Base-by-base conservation (phyloP, 2,888 invertebrate species). In the Hirtodrosophila trivittata region DNA sequence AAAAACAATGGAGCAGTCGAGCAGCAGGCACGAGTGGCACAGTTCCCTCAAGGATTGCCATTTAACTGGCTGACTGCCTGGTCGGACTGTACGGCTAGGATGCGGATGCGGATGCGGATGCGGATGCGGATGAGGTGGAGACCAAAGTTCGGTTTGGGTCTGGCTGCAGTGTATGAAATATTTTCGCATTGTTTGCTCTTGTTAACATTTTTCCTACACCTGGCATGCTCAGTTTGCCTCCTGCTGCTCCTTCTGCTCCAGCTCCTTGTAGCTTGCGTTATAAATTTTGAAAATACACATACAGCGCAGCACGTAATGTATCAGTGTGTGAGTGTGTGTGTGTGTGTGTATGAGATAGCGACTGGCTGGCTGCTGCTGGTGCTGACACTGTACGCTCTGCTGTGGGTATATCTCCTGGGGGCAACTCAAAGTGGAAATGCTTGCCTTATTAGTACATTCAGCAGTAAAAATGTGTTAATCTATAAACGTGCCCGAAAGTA, bases 401-500 rank as follows among this genome's bases (percentile, higher is more conserved):
- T 49, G 41, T 21, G 47, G 21, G 43, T 45, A 52, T 56, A 63
- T 70, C 81, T 72, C 84, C 46, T 41, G 81, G 77, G 80, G 84
- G 75, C 66, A 77, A 73, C 80, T 77, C 75, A 77, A 75, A 75
- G 81, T 77, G 84, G 74, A 81, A 84, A 77, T 82, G 80, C 86
- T 85, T 80, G 85, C 83, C 81, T 85, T 82, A 85, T 82, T 82
- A 82, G 81, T 82, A 82, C 85, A 77, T 82, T 75, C 80, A 77
- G 82, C 83, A 80, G 83, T 82, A 85, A 85, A 82, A 82, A 85
- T 82, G 82, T 82, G 85, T 85, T 82, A 82, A 82, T 82, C 82
- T 82, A 82, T 85, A 82, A 85, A 82, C 77, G 80, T 85, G 71
- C 75, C 64, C 69, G 51, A 77, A 77, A 78, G 74, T 78, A 70